phyloP scores from a whole-genome alignment of 2,113 vertebrate species.

The Bos javanicus region DNA sequence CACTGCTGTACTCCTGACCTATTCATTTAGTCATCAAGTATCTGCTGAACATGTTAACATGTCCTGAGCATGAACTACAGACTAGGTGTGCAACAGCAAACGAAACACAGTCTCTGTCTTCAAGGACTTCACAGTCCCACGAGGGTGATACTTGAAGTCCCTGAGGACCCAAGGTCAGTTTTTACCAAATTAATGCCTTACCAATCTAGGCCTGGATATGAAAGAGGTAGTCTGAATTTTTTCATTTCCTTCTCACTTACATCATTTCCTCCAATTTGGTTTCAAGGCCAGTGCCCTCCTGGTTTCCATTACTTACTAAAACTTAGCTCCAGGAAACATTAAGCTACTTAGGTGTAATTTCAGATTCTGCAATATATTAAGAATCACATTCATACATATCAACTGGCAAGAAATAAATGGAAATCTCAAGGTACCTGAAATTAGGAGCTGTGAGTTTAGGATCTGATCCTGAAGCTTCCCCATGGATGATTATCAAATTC shows the following conservation, averaged over 20 bases:
- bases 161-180: not conserved
- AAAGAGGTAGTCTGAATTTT: not conserved
- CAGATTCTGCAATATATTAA: conserved; percentile 49
- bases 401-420: conserved; percentile 63
- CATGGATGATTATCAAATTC: conserved; percentile 41
- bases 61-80: not conserved
- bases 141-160: not conserved
- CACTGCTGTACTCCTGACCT: not conserved
- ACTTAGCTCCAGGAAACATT: conserved; percentile 44
- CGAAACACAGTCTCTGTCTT: not conserved
- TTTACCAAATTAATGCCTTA: not conserved
- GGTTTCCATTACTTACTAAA: conserved; percentile 59
- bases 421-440: conserved; percentile 57
- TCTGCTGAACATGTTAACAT: not conserved
- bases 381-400: conserved; percentile 59
- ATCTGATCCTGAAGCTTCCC: conserved; percentile 40
- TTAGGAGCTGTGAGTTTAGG: conserved; percentile 48
- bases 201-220: not conserved
- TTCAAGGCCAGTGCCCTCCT: not conserved
- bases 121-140: not conserved
- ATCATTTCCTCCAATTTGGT: conserved; percentile 8
- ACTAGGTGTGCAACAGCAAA: not conserved
- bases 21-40: not conserved
- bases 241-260: conserved; percentile 26
- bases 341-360: conserved; percentile 22